Evolutionary conservation across 1,140 invertebrate genomes (phyloP).

Genomic region (Daktulosphaira vitifoliae): DNA sequence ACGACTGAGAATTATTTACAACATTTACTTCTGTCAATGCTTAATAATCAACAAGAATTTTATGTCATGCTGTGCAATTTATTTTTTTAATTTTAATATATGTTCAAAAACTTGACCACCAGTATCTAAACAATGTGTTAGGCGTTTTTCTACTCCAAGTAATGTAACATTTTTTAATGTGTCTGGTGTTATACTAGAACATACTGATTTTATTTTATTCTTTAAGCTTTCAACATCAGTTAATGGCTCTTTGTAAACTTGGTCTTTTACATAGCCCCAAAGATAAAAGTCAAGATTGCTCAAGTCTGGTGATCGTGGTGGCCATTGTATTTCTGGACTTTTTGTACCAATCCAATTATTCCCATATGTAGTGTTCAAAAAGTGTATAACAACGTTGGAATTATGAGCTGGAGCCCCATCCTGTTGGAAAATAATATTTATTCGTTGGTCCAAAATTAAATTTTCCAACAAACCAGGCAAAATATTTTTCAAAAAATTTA

Average conservation of each 20-base stretch:
- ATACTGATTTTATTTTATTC: not conserved
- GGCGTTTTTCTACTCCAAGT: not conserved
- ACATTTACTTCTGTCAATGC: no score
- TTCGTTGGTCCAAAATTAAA: not conserved
- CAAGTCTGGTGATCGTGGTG: slow-evolving; percentile 41
- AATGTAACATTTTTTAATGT: not conserved
- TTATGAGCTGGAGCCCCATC: slow-evolving; percentile 40
- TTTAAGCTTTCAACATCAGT: not conserved
- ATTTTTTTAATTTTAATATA: no score
- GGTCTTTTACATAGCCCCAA: slow-evolving; percentile 25
- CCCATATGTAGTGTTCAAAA: slow-evolving; percentile 13
- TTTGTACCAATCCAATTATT: slow-evolving; percentile 39
- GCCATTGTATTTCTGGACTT: slow-evolving; percentile 39
- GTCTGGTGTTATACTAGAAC: not conserved
- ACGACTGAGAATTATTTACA: no score
- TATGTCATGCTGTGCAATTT: no score
- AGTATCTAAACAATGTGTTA: not conserved
- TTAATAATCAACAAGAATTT: no score
- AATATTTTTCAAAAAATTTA: slow-evolving; percentile 35
- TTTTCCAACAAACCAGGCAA: not conserved
- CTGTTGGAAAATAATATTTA: not conserved
- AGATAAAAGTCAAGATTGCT: slow-evolving; percentile 39
- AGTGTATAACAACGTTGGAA: slow-evolving; percentile 31
- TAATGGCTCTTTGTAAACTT: not conserved
- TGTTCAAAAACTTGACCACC: no score